Percentiles rank a stretch among this genome's conserved stretches.
Evolutionary conservation across 1,140 invertebrate genomes (phyloP).

Genomic region (Metaphire vulgaris): DNA sequence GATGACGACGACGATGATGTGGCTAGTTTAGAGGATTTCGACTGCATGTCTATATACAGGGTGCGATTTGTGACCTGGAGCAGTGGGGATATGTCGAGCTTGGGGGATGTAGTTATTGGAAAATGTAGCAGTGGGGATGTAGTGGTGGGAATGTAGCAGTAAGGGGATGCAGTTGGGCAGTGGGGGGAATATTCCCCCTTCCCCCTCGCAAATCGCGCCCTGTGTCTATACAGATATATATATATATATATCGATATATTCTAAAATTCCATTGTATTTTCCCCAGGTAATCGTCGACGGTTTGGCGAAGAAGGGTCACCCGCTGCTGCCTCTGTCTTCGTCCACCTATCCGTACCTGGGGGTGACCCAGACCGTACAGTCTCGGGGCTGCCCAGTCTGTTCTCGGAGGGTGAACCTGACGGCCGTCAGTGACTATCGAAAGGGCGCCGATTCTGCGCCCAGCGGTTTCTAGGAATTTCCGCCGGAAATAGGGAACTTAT

Average conservation of each 20-base stretch:
- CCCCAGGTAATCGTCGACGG: background rate
- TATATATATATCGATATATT: background rate
- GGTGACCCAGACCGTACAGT: background rate
- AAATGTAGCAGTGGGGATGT: background rate
- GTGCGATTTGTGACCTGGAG: no score
- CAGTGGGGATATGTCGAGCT: background rate
- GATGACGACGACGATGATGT: background rate
- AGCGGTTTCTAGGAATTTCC: background rate
- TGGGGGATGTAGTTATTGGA: background rate
- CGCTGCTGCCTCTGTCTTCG: background rate
- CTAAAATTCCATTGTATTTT: background rate
- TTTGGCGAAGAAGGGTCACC: background rate
- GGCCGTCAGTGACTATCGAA: background rate
- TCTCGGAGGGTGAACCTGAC: background rate
- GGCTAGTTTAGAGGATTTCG: no score
- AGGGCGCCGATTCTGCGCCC: background rate
- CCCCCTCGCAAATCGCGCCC: no score
- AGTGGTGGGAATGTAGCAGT: background rate
- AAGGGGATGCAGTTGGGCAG: background rate
- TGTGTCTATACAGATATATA: background rate
- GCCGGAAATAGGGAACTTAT: no score
- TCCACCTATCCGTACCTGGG: background rate
- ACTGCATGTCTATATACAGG: no score
- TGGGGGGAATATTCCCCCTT: background rate
- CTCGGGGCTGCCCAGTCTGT: background rate